Evolutionary conservation across 2,888 invertebrate genomes (phyloP).

Genomic region (Chouioia cunea): DNA sequence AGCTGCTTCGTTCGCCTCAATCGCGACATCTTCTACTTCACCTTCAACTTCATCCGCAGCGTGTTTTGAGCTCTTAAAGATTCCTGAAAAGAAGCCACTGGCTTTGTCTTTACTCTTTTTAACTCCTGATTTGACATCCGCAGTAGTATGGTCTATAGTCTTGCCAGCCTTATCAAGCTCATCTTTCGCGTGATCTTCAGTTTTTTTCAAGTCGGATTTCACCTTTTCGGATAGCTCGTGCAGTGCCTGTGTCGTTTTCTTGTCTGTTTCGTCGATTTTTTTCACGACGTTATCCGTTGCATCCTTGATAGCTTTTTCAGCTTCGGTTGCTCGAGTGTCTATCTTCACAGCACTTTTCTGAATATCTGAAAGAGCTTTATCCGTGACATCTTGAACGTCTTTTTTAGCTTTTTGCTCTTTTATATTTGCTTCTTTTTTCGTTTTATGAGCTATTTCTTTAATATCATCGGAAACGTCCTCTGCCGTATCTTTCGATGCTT

Average conservation of each 20-base stretch:
- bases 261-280: too few relatives aligned
- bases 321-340: too few relatives aligned
- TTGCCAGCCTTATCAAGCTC: slow-evolving; percentile 46
- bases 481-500: slow-evolving; percentile 49
- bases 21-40: too few relatives aligned
- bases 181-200: slow-evolving; percentile 40
- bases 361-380: neutral
- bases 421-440: neutral
- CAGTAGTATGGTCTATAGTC: slow-evolving; percentile 27
- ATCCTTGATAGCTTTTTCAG: neutral
- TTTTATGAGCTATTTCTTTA: slow-evolving; percentile 34
- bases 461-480: slow-evolving; percentile 47
- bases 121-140: slow-evolving; percentile 39
- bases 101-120: neutral
- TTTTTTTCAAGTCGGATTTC: too few relatives aligned
- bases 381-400: neutral
- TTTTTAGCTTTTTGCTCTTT: neutral
- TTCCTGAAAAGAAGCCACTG: slow-evolving; percentile 52
- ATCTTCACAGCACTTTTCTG: too few relatives aligned
- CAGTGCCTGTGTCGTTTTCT: too few relatives aligned
- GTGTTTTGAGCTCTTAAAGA: slow-evolving; percentile 49
- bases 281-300: neutral
- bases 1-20: too few relatives aligned
- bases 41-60: too few relatives aligned
- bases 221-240: too few relatives aligned